These are phyloP conservation scores for Lacerta bilineata DNA, from an alignment of 2,797 vertebrate species.

Conservation along the genomic window DNA sequence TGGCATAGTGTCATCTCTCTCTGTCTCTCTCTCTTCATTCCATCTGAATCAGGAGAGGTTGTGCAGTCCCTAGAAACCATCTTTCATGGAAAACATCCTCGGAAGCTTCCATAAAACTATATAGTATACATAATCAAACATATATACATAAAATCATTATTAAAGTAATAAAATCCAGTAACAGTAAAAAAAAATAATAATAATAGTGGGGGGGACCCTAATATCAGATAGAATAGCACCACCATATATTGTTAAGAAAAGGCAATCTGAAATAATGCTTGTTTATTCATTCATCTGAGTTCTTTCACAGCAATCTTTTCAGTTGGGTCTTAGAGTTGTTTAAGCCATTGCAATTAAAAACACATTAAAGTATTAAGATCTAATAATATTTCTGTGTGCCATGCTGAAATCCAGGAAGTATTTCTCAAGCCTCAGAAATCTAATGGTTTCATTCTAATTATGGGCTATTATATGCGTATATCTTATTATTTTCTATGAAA, in stretches of 20 bases:
- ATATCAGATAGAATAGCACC: no score
- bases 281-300: slow-evolving; percentile 2
- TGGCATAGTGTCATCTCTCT: no score
- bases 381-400: slow-evolving; percentile 9
- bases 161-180: no score
- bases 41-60: no score
- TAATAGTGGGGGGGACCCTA: no score
- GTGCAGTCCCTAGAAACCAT: not conserved
- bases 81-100: no score
- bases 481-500: not conserved
- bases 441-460: slow-evolving; percentile 4
- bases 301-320: slow-evolving; percentile 16
- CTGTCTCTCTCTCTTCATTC: no score
- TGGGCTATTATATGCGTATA: not conserved
- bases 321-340: not conserved
- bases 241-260: no score
- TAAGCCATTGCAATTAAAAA: slow-evolving; percentile 21
- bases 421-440: slow-evolving; percentile 22
- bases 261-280: not conserved
- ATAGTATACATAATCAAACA: no score
- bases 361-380: not conserved
- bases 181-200: no score
- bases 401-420: slow-evolving; percentile 2
- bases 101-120: no score
- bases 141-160: no score